Evolutionary conservation across 2,888 invertebrate genomes (phyloP).

Genomic region (Lamproptera curius): DNA sequence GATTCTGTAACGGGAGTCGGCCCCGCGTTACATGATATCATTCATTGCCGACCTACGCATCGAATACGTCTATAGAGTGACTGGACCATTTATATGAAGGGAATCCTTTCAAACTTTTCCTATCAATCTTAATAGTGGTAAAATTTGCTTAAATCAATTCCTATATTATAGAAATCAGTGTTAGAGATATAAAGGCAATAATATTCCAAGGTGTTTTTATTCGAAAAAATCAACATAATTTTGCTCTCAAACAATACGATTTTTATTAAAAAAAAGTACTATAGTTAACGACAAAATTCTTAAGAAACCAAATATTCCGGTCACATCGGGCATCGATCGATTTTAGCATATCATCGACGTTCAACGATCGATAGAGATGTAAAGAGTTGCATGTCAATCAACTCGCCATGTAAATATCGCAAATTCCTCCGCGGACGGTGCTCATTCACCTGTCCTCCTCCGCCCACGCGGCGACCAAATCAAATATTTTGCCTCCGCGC

Average conservation of each 20-base stretch:
- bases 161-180: too few relatives aligned
- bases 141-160: too few relatives aligned
- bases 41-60: slow-evolving; percentile 22
- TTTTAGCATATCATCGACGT: slow-evolving; percentile 22
- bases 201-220: too few relatives aligned
- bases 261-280: too few relatives aligned
- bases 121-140: neutral
- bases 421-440: slow-evolving; percentile 52
- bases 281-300: too few relatives aligned
- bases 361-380: slow-evolving; percentile 36
- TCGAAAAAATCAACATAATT: too few relatives aligned
- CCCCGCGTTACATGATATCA: slow-evolving; percentile 6
- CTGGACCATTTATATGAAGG: slow-evolving; percentile 4
- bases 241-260: too few relatives aligned
- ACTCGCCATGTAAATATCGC: slow-evolving; percentile 43
- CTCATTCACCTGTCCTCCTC: slow-evolving; percentile 50
- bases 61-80: slow-evolving; percentile 22
- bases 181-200: too few relatives aligned
- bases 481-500: slow-evolving; percentile 25
- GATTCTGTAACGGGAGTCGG: neutral
- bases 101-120: neutral
- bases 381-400: slow-evolving; percentile 43
- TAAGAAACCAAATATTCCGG: too few relatives aligned
- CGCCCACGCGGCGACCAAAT: slow-evolving; percentile 46
- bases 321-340: too few relatives aligned